Evolutionary conservation across 2,113 vertebrate species (phyloP).

Genomic region (Onychostruthus taczanowskii): DNA sequence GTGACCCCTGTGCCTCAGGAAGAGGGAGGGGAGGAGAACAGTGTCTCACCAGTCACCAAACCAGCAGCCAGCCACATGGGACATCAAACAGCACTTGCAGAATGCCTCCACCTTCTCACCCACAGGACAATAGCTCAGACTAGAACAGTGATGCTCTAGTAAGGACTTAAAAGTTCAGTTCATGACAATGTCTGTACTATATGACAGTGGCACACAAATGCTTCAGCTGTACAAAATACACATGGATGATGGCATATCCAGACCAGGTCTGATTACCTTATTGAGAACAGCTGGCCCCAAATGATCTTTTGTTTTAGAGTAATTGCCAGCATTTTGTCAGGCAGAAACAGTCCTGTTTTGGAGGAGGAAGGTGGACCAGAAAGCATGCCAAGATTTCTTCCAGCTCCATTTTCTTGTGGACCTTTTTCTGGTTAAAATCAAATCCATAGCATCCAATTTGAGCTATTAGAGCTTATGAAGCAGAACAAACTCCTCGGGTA

Average conservation of each 20-base stretch:
- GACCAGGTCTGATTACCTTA: background rate
- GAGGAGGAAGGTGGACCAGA: background rate
- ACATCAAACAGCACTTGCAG: background rate
- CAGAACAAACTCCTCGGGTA: background rate
- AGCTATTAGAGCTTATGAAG: background rate
- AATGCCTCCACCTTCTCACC: background rate
- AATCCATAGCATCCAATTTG: background rate
- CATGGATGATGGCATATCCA: background rate
- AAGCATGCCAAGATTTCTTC: background rate
- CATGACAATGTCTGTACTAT: background rate
- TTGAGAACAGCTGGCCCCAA: background rate
- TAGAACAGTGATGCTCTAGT: background rate
- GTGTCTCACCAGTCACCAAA: accelerated
- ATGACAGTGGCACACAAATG: background rate
- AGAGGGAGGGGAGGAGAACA: background rate
- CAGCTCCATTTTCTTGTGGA: background rate
- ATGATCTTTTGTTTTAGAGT: background rate
- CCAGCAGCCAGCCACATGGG: background rate
- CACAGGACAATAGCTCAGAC: background rate
- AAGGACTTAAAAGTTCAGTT: background rate
- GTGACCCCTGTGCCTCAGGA: background rate
- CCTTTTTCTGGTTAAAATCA: background rate
- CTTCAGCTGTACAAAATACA: background rate
- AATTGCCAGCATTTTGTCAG: background rate
- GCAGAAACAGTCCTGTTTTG: background rate